These are phyloP conservation scores for Drosophila pseudotalamancana DNA, from an alignment of 2,888 invertebrate genomes.

Conservation along the genomic window DNA sequence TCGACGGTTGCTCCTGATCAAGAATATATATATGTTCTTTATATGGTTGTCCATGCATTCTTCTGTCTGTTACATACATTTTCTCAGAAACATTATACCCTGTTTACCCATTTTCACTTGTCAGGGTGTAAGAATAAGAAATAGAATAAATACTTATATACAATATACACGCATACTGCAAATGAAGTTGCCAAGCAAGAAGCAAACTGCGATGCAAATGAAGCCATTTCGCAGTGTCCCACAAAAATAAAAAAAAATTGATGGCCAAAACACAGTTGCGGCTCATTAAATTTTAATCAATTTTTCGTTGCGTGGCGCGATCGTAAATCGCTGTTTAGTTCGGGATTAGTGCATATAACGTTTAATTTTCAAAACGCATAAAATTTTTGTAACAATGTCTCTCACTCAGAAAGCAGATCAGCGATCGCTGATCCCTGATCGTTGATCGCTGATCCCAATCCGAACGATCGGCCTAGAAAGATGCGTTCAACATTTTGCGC, in stretches of 20 bases:
- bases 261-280: constrained; percentile 67
- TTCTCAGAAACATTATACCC: no score
- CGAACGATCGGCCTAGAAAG: constrained; percentile 27
- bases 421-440: constrained; percentile 1
- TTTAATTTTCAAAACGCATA: constrained; percentile 80
- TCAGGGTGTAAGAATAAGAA: no score
- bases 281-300: constrained; percentile 77
- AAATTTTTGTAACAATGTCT: constrained; percentile 78
- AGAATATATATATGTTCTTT: no score
- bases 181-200: neutral
- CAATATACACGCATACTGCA: no score
- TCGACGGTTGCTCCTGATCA: no score
- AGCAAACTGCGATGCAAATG: constrained; percentile 66
- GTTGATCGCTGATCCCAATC: constrained; percentile 10
- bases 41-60: no score
- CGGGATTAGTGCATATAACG: constrained; percentile 77
- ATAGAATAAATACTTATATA: no score
- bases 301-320: constrained; percentile 61
- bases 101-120: no score
- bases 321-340: constrained; percentile 78
- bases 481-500: constrained; percentile 64
- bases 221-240: constrained; percentile 62
- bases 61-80: no score
- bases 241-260: constrained; percentile 63
- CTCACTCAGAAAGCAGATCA: no score